phyloP scores from a whole-genome alignment of 2,888 invertebrate species.

The Hirtodrosophila trivittata region DNA sequence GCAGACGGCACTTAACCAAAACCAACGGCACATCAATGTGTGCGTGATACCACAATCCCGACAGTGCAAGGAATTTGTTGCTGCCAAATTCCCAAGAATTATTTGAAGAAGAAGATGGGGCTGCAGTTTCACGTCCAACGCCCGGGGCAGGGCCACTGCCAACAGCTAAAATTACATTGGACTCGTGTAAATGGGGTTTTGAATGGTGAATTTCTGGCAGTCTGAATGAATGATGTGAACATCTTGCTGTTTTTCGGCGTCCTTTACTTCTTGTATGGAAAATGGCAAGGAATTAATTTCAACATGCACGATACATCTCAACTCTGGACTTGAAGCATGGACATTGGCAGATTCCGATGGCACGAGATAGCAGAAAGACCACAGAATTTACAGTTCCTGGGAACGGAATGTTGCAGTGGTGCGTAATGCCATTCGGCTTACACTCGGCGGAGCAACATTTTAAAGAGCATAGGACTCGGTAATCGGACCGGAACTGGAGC shows the following conservation, averaged over 20 bases:
- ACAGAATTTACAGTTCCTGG: too few relatives aligned
- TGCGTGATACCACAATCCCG: constrained; percentile 92
- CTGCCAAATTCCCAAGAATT: constrained; percentile 89
- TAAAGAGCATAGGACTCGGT: too few relatives aligned
- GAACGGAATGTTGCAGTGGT: too few relatives aligned
- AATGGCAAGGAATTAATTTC: too few relatives aligned
- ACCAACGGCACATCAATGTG: constrained; percentile 93
- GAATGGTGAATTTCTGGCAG: constrained; percentile 87
- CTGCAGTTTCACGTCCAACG: constrained; percentile 79
- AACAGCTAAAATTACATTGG: constrained; percentile 84
- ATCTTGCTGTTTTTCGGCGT: constrained; percentile 77
- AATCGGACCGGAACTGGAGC: too few relatives aligned
- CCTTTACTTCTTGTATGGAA: constrained; percentile 14
- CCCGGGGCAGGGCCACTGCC: constrained; percentile 54
- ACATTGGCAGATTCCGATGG: too few relatives aligned
- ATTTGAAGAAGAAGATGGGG: constrained; percentile 34
- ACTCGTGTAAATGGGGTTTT: constrained; percentile 86
- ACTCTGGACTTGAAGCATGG: too few relatives aligned
- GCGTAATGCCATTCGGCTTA: too few relatives aligned
- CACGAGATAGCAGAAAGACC: too few relatives aligned
- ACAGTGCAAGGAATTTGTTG: constrained; percentile 90
- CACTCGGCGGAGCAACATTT: too few relatives aligned
- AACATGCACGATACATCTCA: too few relatives aligned
- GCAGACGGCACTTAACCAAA: constrained; percentile 92
- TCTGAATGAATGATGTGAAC: constrained; percentile 87